Evolutionary conservation across 1,140 invertebrate genomes (phyloP), one percentile per base, ranked within the genome.

Genomic region (Diuraphis noxia): DNA sequence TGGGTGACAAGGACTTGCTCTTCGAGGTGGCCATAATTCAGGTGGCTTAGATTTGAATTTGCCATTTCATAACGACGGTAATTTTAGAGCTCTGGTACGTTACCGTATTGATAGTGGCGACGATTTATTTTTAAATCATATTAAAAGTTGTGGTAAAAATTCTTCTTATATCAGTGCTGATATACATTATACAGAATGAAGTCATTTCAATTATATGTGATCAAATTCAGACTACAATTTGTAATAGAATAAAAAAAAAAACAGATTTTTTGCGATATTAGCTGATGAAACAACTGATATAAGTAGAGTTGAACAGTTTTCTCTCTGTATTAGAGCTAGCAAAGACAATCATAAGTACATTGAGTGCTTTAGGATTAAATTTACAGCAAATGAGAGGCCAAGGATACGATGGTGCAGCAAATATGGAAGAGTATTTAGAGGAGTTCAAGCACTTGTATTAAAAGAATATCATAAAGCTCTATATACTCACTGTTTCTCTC

Each of bases 131-230:
- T 84, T 84, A n/a, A 43, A 34, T 46, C 82, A 84, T 82, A 30
- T 84, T 40, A 84, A 40, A 43, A 84, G 10, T 38, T 10, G 17
- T 41, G 30, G 30, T n/a, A 84, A 43, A 38, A 84, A 46, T 79
- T 79, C 81, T 41, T 30, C 81, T 43, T 84, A 82, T n/a, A 84
- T 84, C 30, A 43, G 81, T 41, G 40, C 81, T 30, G 81, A 84
- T n/a, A 84, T 84, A n/a, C 81, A 84, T 43, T n/a, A 84, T 84
- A n/a, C 81, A 84, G 43, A 84, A 84, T 84, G 10, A 43, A n/a
- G 3, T 84, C 19, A 43, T 84, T 84, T 84, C 40, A 41, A 84
- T 84, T 84, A n/a, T 84, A 84, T 41, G 30, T 84, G 23, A 82
- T 40, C 38, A 82, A 40, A 82, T 82, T 40, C 40, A 84, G 25